Base-by-base conservation (phyloP, 2,797 vertebrate genomes). In the Nannoperca obscura region DNA sequence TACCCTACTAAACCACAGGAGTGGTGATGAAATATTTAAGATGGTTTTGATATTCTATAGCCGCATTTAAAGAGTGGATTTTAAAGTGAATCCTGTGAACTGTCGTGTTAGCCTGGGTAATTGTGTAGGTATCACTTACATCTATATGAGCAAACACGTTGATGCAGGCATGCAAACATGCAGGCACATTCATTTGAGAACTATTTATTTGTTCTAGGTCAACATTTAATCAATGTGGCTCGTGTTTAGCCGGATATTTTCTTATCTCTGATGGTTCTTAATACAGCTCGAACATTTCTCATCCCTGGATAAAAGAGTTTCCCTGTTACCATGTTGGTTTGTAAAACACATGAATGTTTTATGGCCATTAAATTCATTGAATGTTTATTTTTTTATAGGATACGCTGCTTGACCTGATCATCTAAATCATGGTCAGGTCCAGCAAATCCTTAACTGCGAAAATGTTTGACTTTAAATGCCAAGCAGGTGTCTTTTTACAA, bases 1-100 rank as follows among this genome's bases (percentile, higher is more conserved):
- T 27, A 84, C 54, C 71, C 58, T n/a, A 60, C 61, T 58, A 52
- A 81, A 84, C 71, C 81, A 76, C 55, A 54, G 19, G 49, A 69
- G 76, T 60, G 54, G 74, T 71, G 58, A 71, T 86, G 20, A 82
- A 76, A 84, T 80, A 83, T 80, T 71, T 58, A 65, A 73, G 52
- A 66, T 42, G 46, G 30, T 40, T 77, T 63, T 66, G 49, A 59
- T 66, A 47, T 50, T 54, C 36, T 36, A 17, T 49, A 49, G 66
- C 59, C 15, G 63, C 50, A 52, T 38, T 60, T 15, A 61, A 71
- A 2, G 47, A 27, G 22, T 7, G 30, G 49, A 60, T 69, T 76
- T 46, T 34, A 19, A 67, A 52, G 22, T 19, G 24, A 40, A 47
- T 72, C 27, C 46, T 38, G 22, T 24, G 61, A 27, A 59, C 46